Evolutionary conservation across 37 sponge, comb jelly and placozoan genomes (phyloP).

Genomic region (Aphrocallistes beatrix): DNA sequence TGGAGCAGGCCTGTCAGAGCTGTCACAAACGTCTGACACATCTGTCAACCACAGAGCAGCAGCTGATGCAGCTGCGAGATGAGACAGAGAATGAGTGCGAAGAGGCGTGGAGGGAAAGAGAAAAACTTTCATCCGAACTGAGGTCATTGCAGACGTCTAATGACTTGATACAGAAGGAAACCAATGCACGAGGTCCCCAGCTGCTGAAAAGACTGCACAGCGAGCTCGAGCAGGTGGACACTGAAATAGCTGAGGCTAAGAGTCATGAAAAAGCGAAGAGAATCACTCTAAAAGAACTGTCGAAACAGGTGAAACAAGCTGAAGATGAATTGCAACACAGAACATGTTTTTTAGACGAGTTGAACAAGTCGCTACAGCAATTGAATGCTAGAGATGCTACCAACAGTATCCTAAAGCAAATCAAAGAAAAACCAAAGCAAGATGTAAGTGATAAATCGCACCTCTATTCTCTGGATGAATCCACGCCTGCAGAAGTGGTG

Average conservation of each 20-base stretch:
- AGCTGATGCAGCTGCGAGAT: background rate
- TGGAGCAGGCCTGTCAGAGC: constrained; percentile 12
- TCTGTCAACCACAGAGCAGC: background rate
- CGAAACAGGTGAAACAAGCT: background rate
- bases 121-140: background rate
- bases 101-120: background rate
- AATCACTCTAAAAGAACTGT: background rate
- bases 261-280: background rate
- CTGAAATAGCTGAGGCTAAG: background rate
- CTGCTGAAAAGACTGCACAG: background rate
- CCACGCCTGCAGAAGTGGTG: no score
- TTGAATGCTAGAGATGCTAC: no score
- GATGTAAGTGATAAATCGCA: no score
- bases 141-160: background rate
- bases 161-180: background rate
- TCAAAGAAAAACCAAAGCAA: no score
- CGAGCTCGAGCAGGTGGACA: background rate
- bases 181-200: background rate
- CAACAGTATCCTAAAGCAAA: no score
- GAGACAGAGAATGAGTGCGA: background rate
- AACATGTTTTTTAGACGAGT: background rate
- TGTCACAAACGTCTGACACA: background rate
- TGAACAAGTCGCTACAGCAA: no score
- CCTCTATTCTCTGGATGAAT: no score
- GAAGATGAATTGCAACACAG: background rate